Conservation (phyloP, 2,888 invertebrate genomes). For the Dermolepida albohirtum region DNA sequence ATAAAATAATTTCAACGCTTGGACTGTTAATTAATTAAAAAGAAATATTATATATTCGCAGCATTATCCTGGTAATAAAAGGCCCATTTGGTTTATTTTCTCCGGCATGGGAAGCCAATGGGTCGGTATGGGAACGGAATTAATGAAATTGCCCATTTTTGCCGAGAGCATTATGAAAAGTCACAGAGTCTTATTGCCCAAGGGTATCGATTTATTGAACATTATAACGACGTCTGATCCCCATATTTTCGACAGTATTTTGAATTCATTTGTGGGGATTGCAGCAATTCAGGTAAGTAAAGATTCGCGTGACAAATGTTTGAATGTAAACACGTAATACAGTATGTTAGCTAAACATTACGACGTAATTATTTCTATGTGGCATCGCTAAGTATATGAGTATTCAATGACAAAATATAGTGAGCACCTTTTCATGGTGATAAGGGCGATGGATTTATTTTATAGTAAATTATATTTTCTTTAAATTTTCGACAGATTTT, state of each 20-base stretch:
- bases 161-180: constrained; percentile 72
- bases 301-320: background rate
- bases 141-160: constrained; percentile 77
- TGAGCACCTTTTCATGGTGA: too few species aligned
- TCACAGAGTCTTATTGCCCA: constrained; percentile 69
- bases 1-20: too few species aligned
- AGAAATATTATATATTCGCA: too few species aligned
- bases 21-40: too few species aligned
- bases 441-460: too few species aligned
- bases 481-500: too few species aligned
- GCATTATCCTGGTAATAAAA: constrained; percentile 61
- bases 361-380: too few species aligned
- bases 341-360: too few species aligned
- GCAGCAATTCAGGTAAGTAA: constrained; percentile 71
- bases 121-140: constrained; percentile 75
- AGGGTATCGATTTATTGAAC: constrained; percentile 72
- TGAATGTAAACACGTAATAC: too few species aligned
- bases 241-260: constrained; percentile 72
- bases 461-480: too few species aligned
- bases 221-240: constrained; percentile 66
- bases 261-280: constrained; percentile 78
- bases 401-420: too few species aligned
- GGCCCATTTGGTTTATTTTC: constrained; percentile 76
- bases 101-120: constrained; percentile 84
- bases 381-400: too few species aligned